Evolutionary conservation across 2,113 vertebrate genomes (phyloP), one percentile per base, ranked within the genome.

Genomic region (Protomyctophum bolini): DNA sequence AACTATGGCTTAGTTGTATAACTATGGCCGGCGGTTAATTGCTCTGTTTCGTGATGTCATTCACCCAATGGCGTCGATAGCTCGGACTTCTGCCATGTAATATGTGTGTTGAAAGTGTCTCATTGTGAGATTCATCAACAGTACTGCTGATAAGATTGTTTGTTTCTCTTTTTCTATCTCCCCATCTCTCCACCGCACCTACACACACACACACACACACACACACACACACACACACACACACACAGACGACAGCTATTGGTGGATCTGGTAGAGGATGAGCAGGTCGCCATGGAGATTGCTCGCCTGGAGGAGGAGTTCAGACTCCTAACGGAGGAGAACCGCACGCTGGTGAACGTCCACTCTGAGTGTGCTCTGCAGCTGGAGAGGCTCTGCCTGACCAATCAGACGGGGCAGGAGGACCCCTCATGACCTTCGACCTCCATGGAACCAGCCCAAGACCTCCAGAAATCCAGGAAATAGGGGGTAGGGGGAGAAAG

Each of bases 261-360:
- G 69, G 94, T 95, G 10, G 95, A 96, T 75, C 83, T 97, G 91
- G 95, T 96, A 82, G 95, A 97, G 89, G 96, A 96, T 50, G 96
- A 99, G 75, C 93, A 93, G 81, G 94, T 95, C 77, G 94, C 94
- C 64, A 75, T 91, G 86, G 96, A 98, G 68, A 95, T 95, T 0
- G 94, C 94, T 61, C 94, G 94, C 70, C 92, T 97, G 57, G 94
- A 96, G 51, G 95, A 95, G 75, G 96, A 98, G 82, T 98, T 97
- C 0, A 92, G 92, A 51, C 94, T 93, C 12, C 93, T 99, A 58
- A 93, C 94, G 0, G 97, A 98, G 80, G 97, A 99, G 91, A 99
- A 99, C 76, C 94, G 87, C 82, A 94, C 91, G 0, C 84, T 99
- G 90, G 94, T 94, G 91, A 84, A 94, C 68, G 94, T 95, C 77